Evolutionary conservation across 1,140 invertebrate genomes (phyloP).

Genomic region (Ectropis grisescens): DNA sequence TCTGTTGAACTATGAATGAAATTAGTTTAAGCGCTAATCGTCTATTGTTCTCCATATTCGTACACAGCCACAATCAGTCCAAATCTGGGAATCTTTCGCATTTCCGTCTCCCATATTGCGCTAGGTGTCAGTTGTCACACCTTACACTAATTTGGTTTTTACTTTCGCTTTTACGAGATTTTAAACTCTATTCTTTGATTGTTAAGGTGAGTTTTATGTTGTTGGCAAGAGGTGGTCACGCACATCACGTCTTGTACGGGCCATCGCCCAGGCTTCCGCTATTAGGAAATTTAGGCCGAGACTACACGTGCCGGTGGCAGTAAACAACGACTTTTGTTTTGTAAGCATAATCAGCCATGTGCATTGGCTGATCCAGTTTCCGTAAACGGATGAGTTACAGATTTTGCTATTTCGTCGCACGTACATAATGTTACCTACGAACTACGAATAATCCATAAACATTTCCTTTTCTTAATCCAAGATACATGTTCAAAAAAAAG

Average conservation of each 20-base stretch:
- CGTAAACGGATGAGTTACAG: no score
- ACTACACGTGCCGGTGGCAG: constrained; percentile 12
- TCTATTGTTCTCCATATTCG: constrained; percentile 4
- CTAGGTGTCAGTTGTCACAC: constrained; percentile 2
- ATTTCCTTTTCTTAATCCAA: no score
- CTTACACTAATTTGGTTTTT: no score
- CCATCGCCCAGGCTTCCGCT: constrained; percentile 21
- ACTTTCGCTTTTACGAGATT: no score
- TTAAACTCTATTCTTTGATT: constrained; percentile 4
- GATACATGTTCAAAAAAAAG: no score
- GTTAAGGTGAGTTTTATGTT: constrained; percentile 5
- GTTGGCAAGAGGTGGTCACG: constrained; percentile 10
- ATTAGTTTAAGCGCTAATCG: constrained; percentile 1
- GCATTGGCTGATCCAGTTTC: no score
- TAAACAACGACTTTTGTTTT: constrained; percentile 3
- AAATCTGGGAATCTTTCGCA: constrained; percentile 3
- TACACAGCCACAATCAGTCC: neutral
- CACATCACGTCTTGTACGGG: constrained; percentile 16
- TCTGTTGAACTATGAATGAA: neutral
- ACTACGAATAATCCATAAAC: no score
- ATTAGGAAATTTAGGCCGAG: constrained; percentile 25
- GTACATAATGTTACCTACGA: no score
- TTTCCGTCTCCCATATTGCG: constrained; percentile 4
- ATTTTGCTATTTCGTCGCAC: no score
- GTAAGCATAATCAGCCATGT: no score